These are phyloP conservation scores for Nysson spinosus DNA, from an alignment of 2,888 invertebrate species.

Conservation along the genomic window DNA sequence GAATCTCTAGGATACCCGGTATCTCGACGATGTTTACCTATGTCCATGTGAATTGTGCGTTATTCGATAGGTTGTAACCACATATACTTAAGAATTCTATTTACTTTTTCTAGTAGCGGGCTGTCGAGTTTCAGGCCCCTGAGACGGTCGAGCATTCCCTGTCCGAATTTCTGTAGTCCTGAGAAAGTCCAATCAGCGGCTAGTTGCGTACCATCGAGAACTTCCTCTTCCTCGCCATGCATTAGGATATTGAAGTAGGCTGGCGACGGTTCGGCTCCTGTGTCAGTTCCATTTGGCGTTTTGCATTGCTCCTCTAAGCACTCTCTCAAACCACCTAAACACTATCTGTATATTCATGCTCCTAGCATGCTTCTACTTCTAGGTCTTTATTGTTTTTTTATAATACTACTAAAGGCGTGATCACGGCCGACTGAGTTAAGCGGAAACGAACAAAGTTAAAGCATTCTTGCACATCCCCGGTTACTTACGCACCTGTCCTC, in stretches of 20 bases:
- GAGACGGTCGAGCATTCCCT: constrained; percentile 92
- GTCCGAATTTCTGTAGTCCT: constrained; percentile 95
- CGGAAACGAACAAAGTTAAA: constrained; percentile 26
- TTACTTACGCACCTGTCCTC: constrained; percentile 85
- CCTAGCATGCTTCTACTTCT: constrained; percentile 49
- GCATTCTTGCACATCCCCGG: constrained; percentile 2
- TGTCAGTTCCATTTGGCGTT: constrained; percentile 60
- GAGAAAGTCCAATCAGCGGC: constrained; percentile 97
- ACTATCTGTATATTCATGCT: constrained; percentile 59
- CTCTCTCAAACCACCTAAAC: constrained; percentile 64
- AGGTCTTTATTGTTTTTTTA: constrained; percentile 23
- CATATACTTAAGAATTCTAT: too few relatives aligned
- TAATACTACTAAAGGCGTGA: constrained; percentile 18
- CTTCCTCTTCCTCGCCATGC: constrained; percentile 91
- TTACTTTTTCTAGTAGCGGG: constrained; percentile 92
- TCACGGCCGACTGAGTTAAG: constrained; percentile 30
- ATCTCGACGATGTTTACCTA: constrained; percentile 97
- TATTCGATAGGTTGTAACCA: neutral
- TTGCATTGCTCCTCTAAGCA: constrained; percentile 59
- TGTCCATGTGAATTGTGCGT: neutral
- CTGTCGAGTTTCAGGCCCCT: constrained; percentile 89
- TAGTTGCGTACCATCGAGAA: constrained; percentile 93
- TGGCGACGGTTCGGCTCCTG: constrained; percentile 95
- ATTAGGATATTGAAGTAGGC: constrained; percentile 95
- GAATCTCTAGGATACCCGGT: constrained; percentile 95